Evolutionary conservation across 2,797 vertebrate species (phyloP).

Genomic region (Cuculus canorus): DNA sequence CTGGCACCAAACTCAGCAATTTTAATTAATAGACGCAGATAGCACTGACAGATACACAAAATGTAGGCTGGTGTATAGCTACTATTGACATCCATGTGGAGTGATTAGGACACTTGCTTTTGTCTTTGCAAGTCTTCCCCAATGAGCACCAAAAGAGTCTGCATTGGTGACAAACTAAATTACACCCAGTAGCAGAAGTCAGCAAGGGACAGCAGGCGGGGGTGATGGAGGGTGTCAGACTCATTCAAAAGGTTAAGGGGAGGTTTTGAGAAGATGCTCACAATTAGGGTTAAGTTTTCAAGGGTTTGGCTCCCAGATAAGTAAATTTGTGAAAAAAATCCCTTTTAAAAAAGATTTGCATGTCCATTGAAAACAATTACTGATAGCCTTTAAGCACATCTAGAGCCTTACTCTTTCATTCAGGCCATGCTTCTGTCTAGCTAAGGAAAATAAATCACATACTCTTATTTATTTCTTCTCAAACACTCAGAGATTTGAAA

Average conservation of each 20-base stretch:
- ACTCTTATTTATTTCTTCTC: neutral
- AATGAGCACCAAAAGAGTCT: neutral
- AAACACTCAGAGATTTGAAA: neutral
- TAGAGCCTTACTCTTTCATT: conserved; percentile 11
- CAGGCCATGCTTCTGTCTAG: neutral
- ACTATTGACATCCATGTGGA: neutral
- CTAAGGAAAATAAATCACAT: neutral
- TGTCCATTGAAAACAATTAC: neutral
- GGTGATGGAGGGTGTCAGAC: neutral
- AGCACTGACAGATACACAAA: neutral
- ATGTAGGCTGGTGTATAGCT: neutral
- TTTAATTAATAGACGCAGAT: neutral
- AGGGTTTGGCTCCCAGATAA: neutral
- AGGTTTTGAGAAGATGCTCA: neutral
- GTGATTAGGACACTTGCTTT: neutral
- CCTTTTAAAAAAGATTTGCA: neutral
- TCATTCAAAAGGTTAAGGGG: neutral
- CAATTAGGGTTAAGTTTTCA: neutral
- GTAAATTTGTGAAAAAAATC: neutral
- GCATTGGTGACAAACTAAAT: neutral
- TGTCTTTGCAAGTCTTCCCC: neutral
- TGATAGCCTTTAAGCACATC: neutral
- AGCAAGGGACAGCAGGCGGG: neutral
- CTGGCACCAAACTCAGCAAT: neutral
- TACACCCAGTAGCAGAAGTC: neutral